phyloP scores from a whole-genome alignment of 2,113 vertebrate genomes.

The Theristicus caerulescens region DNA sequence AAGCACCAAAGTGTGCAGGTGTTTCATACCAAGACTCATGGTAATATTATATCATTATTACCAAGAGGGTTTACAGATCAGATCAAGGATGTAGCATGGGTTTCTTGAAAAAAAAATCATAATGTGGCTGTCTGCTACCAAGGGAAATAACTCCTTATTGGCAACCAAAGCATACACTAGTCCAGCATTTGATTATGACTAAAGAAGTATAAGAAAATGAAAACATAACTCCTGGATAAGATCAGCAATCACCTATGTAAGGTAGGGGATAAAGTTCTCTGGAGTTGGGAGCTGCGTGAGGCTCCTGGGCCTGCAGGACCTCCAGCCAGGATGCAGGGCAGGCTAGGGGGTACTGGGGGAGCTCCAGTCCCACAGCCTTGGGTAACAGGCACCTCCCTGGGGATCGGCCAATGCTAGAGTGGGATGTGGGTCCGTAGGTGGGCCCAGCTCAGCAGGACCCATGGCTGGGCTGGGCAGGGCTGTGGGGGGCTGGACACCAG shows the following conservation, averaged over 20 bases:
- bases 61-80: background rate
- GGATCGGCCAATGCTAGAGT: background rate
- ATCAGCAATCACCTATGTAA: background rate
- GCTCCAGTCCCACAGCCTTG: too few species aligned
- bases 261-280: background rate
- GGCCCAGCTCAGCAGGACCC: background rate
- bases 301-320: background rate
- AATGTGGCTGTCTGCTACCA: background rate
- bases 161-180: background rate
- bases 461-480: background rate
- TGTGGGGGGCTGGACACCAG: background rate
- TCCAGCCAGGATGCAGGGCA: background rate
- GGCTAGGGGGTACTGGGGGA: background rate
- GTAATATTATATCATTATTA: background rate
- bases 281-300: background rate
- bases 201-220: background rate
- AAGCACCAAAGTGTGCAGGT: background rate
- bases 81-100: background rate
- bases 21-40: background rate
- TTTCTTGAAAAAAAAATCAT: background rate
- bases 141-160: background rate
- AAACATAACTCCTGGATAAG: background rate
- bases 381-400: too few species aligned
- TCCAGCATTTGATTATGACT: background rate
- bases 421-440: too few species aligned